Evolutionary conservation across 2,113 vertebrate species (phyloP), one percentile per base, ranked within the genome.

Genomic region (Cochlearius cochlearius): DNA sequence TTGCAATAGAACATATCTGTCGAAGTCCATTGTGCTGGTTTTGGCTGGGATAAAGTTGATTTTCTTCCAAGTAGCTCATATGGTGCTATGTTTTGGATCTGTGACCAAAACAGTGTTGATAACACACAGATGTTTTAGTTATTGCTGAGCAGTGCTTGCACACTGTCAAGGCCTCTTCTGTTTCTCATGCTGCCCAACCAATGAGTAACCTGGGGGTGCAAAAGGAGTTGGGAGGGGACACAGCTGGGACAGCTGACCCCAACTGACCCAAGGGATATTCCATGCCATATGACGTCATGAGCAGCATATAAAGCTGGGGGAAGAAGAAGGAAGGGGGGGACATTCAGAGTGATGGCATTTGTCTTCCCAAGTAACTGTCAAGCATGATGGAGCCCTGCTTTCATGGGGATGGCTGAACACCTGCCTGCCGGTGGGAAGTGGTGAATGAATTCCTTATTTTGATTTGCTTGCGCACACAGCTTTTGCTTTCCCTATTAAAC

Each of bases 261-360:
- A 39, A 2, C 1, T 39, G 72, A 55, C 9, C 58, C 38, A 7
- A 39, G 23, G 20, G 20, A 15, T 43, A 52, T 53, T 3, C 52
- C 12, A 4, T 2, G 53, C 5, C 4, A 8, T 4, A 22, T 0
- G 3, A 3, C 0, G 0, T 32, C 39, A n/a, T 43, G 6, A 9
- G 34, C 50, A 39, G 27, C 4, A 7, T 4, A 53, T 34, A 38
- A 38, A 78, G 7, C 9, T 43, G 30, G 6, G 11, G 20, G 50
- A 69, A 59, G 39, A 25, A 56, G 30, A 3, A 72, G 36, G 34
- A 73, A 69, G 3, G 0, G 0, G 25, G 12, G 3, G 32, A 53
- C 0, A 3, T 11, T 68, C 0, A 1, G 23, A 36, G 27, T 12
- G 36, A 78, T 38, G 17, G 10, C 0, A 0, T 66, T 88, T 66